A percentile compares a stretch with the other conserved stretches of the same genome.
Conservation (phyloP, 1,140 invertebrate species). For the Aethina tumida region DNA sequence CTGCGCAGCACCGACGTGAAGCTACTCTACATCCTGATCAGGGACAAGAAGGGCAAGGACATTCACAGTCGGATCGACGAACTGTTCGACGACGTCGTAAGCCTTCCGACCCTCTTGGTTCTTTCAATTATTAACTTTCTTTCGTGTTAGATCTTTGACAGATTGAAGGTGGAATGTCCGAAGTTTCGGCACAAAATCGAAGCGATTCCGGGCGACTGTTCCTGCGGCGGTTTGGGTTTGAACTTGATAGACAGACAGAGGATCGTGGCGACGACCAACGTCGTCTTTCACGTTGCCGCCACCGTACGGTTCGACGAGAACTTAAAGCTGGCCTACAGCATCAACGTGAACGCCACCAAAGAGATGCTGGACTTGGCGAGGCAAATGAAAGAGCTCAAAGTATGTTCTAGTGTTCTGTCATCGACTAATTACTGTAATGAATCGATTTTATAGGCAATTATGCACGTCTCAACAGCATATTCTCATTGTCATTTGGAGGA, state of each 20-base stretch:
- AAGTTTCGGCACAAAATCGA: slow-evolving; percentile 34
- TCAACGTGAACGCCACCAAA: slow-evolving; percentile 52
- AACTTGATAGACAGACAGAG: slow-evolving; percentile 42
- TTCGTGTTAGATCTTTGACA: slow-evolving; percentile 21
- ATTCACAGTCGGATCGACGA: slow-evolving; percentile 48
- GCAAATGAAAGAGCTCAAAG: slow-evolving; percentile 53
- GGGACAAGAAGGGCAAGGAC: slow-evolving; percentile 67
- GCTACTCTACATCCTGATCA: slow-evolving; percentile 68
- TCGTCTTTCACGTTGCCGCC: slow-evolving; percentile 84
- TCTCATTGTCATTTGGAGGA: slow-evolving; percentile 48
- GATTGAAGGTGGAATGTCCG: slow-evolving; percentile 25
- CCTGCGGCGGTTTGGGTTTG: slow-evolving; percentile 47
- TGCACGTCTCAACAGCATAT: slow-evolving; percentile 53
- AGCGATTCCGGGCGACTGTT: slow-evolving; percentile 36
- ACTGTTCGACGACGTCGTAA: slow-evolving; percentile 53
- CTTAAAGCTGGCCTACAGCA: slow-evolving; percentile 49
- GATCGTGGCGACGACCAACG: slow-evolving; percentile 48
- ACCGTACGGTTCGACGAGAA: slow-evolving; percentile 83
- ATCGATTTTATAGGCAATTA: slow-evolving; percentile 14
- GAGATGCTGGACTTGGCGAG: slow-evolving; percentile 48
- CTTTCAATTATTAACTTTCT: too few relatives aligned
- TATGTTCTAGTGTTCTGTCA: slow-evolving; percentile 8
- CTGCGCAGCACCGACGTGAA: slow-evolving; percentile 65
- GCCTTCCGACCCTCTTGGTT: too few relatives aligned
- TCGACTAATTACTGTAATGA: background rate